These are phyloP conservation scores for Myotis lucifugus DNA, from an alignment of 2,113 vertebrate genomes.

Conservation along the genomic window DNA sequence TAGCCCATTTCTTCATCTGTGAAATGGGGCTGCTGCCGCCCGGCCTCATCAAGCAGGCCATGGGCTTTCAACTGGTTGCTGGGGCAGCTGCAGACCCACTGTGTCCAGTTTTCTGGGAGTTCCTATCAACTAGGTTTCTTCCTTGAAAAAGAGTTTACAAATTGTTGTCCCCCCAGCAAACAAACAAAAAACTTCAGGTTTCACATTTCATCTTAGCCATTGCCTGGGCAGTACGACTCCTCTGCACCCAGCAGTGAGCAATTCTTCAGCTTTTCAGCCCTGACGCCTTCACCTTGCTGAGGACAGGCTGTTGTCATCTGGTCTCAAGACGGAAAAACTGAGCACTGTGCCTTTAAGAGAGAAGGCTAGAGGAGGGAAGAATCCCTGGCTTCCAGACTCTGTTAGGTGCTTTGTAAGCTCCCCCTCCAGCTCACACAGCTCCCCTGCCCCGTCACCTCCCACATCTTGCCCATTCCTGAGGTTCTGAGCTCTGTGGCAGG, in stretches of 20 bases:
- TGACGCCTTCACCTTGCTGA: background rate
- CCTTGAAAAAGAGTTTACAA: constrained; percentile 29
- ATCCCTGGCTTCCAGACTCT: background rate
- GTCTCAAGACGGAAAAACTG: background rate
- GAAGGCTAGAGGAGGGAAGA: background rate
- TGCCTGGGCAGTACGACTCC: background rate
- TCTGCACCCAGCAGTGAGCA: background rate
- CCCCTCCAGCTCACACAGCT: too few relatives aligned
- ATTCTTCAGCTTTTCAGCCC: background rate
- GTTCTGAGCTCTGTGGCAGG: background rate
- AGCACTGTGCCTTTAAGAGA: background rate
- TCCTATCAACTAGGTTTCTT: background rate
- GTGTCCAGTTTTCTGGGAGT: background rate
- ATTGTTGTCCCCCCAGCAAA: background rate
- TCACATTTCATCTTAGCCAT: background rate
- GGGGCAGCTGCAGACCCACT: background rate
- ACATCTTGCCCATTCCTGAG: background rate
- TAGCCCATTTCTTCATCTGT: background rate
- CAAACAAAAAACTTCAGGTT: background rate
- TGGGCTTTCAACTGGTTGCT: background rate
- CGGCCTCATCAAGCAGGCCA: background rate
- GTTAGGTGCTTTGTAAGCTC: background rate
- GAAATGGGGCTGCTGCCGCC: background rate
- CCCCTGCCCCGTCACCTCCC: accelerated
- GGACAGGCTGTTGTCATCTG: background rate